Evolutionary conservation across 2,888 invertebrate species (phyloP).

Genomic region (Stramonita haemastoma): DNA sequence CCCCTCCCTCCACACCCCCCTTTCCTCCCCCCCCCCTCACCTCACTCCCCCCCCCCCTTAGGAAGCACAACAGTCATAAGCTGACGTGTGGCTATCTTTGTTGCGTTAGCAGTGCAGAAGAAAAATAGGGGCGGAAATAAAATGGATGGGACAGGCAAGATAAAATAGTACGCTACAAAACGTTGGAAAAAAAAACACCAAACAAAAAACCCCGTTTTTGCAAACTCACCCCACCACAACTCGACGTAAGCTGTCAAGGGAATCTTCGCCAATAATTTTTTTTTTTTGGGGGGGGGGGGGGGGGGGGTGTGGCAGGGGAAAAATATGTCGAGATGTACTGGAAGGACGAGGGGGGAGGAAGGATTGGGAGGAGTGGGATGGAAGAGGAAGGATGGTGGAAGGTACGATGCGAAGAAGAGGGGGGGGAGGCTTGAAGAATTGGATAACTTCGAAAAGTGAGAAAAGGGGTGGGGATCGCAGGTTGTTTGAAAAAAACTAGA

Average conservation of each 20-base stretch:
- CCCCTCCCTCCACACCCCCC: background rate
- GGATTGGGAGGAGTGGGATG: background rate
- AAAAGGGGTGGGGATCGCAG: too few relatives aligned
- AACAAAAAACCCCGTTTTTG: background rate
- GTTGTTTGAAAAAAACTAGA: too few relatives aligned
- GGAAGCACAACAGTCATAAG: too few relatives aligned
- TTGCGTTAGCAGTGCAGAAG: background rate
- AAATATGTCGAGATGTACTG: background rate
- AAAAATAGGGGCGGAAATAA: background rate
- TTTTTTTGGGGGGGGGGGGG: background rate
- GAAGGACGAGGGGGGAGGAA: background rate
- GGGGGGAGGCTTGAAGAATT: too few relatives aligned
- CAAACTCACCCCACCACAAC: background rate
- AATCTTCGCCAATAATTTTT: too few relatives aligned
- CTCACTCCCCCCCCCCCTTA: background rate
- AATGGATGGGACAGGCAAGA: constrained; percentile 22
- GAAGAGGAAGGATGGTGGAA: too few relatives aligned
- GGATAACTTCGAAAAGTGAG: too few relatives aligned
- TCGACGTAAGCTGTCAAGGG: too few relatives aligned
- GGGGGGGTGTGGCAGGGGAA: background rate
- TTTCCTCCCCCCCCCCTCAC: background rate
- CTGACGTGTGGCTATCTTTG: background rate
- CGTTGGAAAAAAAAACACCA: background rate
- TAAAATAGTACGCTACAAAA: background rate
- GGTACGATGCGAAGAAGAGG: too few relatives aligned